A percentile compares a stretch with the other conserved stretches of the same genome.
These are phyloP conservation scores for Paratilapia polleni DNA, from an alignment of 2,113 vertebrate genomes.

Conservation along the genomic window DNA sequence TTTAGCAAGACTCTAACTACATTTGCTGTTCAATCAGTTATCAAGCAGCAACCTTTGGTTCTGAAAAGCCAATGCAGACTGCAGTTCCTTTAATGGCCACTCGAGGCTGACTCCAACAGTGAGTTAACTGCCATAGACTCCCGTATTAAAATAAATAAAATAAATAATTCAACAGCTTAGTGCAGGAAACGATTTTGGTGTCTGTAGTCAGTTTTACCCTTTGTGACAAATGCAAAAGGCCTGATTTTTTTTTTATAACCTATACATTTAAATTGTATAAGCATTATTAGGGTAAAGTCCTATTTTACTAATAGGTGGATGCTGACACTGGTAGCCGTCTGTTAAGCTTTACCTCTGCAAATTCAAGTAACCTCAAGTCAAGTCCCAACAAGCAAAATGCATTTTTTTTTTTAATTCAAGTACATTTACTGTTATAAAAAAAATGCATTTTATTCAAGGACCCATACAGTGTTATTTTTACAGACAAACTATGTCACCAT, in stretches of 20 bases:
- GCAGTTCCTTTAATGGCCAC: neutral
- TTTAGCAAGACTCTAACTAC: neutral
- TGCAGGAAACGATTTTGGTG: neutral
- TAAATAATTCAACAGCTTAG: neutral
- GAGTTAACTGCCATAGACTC: neutral
- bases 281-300: neutral
- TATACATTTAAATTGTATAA: neutral
- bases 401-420: constrained; percentile 5
- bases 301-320: neutral
- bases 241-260: neutral
- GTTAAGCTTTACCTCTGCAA: neutral
- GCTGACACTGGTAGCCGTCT: neutral
- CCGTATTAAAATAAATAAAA: neutral
- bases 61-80: neutral
- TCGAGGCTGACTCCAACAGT: neutral
- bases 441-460: neutral
- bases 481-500: neutral
- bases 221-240: neutral
- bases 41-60: neutral
- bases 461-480: neutral
- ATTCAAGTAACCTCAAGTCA: neutral
- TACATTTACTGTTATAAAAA: neutral
- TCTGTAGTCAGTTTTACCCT: neutral
- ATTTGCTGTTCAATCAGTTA: neutral
- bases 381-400: neutral